Percentiles rank a stretch among this genome's conserved stretches.
Evolutionary conservation across 2,113 vertebrate species (phyloP).

Genomic region (Pachycephala philippinensis): DNA sequence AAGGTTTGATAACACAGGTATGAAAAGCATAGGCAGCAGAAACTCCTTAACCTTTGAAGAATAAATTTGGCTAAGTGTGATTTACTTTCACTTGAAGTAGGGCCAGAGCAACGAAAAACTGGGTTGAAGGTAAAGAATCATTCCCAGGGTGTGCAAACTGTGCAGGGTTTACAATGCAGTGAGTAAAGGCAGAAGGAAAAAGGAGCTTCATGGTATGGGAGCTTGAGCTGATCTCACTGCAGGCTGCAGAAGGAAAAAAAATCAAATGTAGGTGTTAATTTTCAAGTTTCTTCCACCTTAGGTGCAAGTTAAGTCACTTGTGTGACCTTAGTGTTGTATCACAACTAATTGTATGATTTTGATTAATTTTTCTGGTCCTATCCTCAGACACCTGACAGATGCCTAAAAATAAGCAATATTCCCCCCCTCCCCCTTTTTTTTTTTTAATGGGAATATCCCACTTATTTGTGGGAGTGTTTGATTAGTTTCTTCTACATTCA

Average conservation of each 20-base stretch:
- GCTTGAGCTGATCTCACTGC: background rate
- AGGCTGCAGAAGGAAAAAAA: background rate
- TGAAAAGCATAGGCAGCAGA: background rate
- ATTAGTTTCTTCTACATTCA: background rate
- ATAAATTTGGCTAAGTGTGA: background rate
- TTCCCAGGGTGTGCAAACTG: background rate
- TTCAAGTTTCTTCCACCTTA: background rate
- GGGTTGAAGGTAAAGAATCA: background rate
- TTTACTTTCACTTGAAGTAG: background rate
- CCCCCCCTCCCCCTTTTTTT: background rate
- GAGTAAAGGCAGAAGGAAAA: background rate
- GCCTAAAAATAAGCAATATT: background rate
- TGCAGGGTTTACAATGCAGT: background rate
- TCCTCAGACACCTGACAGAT: background rate
- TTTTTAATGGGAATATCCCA: background rate
- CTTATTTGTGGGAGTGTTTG: background rate
- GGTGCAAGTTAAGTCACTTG: background rate
- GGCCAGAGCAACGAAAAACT: background rate
- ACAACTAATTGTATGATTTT: no score
- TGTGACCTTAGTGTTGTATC: background rate
- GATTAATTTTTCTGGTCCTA: background rate
- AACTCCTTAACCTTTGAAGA: constrained; percentile 34
- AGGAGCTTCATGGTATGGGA: rapidly evolving
- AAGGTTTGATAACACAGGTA: background rate
- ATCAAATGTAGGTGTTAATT: background rate